Conservation (phyloP, 2,797 vertebrate species). For the Menidia menidia region DNA sequence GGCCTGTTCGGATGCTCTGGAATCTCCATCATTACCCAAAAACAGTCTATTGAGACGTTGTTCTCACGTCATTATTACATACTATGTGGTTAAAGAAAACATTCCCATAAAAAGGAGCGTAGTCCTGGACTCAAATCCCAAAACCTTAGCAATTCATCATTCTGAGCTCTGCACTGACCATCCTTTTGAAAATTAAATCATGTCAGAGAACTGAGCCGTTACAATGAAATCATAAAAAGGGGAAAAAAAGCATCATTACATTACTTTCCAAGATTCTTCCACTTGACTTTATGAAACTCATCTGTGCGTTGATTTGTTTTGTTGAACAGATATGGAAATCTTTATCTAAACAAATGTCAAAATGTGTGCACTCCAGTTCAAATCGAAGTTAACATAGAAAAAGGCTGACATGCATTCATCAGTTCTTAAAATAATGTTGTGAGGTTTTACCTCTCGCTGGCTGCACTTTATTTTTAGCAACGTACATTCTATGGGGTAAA, state of each 20-base stretch:
- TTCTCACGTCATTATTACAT: constrained; percentile 13
- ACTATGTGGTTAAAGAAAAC: constrained; percentile 17
- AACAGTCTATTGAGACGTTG: constrained; percentile 26
- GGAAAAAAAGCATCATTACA: background rate
- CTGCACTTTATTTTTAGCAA: too few relatives aligned
- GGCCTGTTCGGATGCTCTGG: constrained; percentile 56
- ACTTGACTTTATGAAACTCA: background rate
- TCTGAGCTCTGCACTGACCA: background rate
- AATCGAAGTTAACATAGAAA: too few relatives aligned
- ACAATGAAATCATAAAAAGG: background rate
- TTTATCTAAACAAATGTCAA: too few relatives aligned
- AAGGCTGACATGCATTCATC: too few relatives aligned
- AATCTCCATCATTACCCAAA: constrained; percentile 51
- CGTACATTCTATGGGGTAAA: too few relatives aligned
- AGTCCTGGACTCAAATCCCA: background rate
- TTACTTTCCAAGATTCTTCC: background rate
- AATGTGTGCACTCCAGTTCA: too few relatives aligned
- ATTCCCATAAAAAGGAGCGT: background rate
- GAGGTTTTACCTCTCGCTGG: background rate
- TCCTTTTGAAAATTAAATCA: constrained; percentile 1
- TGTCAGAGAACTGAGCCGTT: background rate
- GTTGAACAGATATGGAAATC: background rate
- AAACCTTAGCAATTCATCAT: background rate
- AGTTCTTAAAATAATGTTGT: background rate
- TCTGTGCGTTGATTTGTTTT: background rate